Base-by-base conservation (phyloP, 37 sponge, comb jelly and placozoan species). In the Geodia barretti region DNA sequence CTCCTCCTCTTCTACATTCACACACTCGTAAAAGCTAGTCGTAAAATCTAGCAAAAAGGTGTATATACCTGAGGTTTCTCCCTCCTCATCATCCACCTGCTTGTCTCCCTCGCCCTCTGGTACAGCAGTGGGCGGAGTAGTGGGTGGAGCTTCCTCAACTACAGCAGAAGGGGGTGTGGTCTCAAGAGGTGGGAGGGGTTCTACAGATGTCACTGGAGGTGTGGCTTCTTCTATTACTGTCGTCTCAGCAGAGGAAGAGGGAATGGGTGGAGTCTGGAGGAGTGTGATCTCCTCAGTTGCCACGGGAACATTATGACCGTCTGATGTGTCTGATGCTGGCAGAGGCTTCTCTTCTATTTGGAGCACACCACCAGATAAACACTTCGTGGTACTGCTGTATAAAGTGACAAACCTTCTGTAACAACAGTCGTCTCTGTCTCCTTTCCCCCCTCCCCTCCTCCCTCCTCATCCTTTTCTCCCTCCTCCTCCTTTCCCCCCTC, bases 1-100 rank as follows among this genome's bases (percentile, higher is more conserved):
- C 70, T 78, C 72, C 29, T 79, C 70, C 61, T 79, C 86, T 20
- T 58, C 86, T 41, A 59, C 72, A n/a, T 71, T 60, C 61, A 77
- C 84, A 26, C 32, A 65, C 35, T 77, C 86, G 19, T 41, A 25
- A n/a, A n/a, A n/a, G n/a, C n/a, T n/a, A n/a, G n/a, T n/a, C n/a
- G 37, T 69, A 78, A 1, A 26, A 29, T 14, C 31, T 34, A 25
- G 23, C 28, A 17, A 34, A 38, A 34, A n/a, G n/a, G n/a, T n/a
- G n/a, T 14, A 47, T 14, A 47, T 47, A 47, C 54, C 54, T 47
- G 54, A 47, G 14, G 7, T 77, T 67, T 76, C 72, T 11, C 72
- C 62, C 62, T 72, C 73, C 38, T 72, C 82, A 1, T 72, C 82
- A 60, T 72, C 73, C 9, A 29, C 73, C 30, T 54, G 59, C 25